These are phyloP conservation scores for Ashinkailepas kermadecensis DNA, from an alignment of 2,888 invertebrate species.

Conservation along the genomic window DNA sequence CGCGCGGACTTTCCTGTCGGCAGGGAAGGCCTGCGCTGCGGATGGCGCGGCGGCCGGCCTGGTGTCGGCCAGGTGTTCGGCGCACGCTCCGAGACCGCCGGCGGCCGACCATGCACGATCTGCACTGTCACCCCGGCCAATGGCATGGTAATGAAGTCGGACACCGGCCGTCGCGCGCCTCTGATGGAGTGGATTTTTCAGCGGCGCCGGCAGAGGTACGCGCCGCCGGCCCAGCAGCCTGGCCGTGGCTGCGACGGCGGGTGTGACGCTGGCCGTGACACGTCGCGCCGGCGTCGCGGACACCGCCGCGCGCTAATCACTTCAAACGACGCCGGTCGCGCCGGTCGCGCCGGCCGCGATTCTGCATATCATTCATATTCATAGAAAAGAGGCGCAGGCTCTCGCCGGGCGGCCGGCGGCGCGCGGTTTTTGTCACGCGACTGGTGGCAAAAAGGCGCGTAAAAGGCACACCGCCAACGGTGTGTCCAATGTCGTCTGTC, in stretches of 20 bases:
- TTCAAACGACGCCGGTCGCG: conserved; percentile 6
- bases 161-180: conserved; percentile 16
- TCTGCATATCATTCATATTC: conserved; percentile 23
- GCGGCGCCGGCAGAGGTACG: no score
- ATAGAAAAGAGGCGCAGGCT: background rate
- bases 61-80: background rate
- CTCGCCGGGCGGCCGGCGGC: background rate
- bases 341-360: background rate
- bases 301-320: background rate
- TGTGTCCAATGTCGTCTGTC: conserved; percentile 20
- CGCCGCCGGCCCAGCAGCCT: no score
- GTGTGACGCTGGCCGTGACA: no score
- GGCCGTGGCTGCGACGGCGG: no score
- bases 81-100: background rate
- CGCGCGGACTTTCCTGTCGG: background rate
- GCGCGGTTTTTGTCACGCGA: background rate
- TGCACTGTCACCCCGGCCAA: conserved; percentile 15
- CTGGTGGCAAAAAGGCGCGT: background rate
- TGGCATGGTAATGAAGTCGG: conserved; percentile 19
- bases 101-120: background rate
- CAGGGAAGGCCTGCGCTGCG: background rate
- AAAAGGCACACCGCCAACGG: conserved; percentile 1
- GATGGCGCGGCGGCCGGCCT: background rate
- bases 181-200: conserved; percentile 8
- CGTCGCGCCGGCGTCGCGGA: background rate